A percentile compares a stretch with the other conserved stretches of the same genome.
Evolutionary conservation across 1,140 invertebrate genomes (phyloP).

Genomic region (Pachypsylla venusta): DNA sequence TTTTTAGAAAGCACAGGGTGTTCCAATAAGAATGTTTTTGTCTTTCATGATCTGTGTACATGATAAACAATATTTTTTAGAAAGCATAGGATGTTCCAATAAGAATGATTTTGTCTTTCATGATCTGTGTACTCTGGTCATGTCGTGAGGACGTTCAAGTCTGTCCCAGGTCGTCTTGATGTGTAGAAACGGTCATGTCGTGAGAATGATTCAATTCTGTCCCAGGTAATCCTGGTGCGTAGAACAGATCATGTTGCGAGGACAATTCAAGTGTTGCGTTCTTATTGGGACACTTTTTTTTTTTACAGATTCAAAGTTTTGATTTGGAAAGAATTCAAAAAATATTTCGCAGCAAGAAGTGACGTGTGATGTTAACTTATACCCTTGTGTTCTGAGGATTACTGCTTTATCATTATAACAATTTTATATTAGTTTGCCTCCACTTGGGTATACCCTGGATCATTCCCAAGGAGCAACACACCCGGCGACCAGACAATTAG

Average conservation of each 20-base stretch:
- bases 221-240: neutral
- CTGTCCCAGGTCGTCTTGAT: neutral
- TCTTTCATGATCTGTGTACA: neutral
- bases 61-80: neutral
- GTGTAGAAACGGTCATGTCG: neutral
- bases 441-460: no score
- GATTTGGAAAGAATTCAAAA: neutral
- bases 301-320: slow-evolving; percentile 3
- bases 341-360: neutral
- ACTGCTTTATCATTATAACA: no score
- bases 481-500: no score
- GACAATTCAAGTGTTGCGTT: neutral
- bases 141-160: no score
- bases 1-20: neutral
- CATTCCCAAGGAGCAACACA: no score
- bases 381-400: no score
- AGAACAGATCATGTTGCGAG: neutral
- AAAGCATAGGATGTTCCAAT: neutral
- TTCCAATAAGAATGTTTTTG: neutral
- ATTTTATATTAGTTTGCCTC: no score
- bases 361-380: no score
- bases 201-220: neutral
- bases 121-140: neutral
- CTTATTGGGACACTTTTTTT: neutral
- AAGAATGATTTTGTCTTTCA: neutral